A percentile compares a stretch with the other conserved stretches of the same genome.
Conservation (phyloP, 2,113 vertebrate species). For the Chlamydotis undulata region DNA sequence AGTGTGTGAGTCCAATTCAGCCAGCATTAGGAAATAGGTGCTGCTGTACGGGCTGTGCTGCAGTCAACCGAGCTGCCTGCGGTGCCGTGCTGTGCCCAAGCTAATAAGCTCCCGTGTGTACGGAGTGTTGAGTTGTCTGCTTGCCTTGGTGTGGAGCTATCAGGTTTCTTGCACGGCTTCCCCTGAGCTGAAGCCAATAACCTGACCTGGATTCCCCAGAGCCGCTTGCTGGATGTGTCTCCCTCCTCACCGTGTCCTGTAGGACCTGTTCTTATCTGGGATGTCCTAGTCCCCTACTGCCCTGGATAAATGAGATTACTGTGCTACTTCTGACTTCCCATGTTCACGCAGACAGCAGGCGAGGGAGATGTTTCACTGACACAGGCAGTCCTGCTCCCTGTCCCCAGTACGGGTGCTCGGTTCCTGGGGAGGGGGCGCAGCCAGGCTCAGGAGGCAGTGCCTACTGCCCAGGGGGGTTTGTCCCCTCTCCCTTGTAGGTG, state of each 20-base stretch:
- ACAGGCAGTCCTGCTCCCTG: not conserved
- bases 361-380: not conserved
- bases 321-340: not conserved
- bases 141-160: not conserved
- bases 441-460: not conserved
- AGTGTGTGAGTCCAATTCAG: accelerated
- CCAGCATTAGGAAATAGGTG: not conserved
- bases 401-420: not conserved
- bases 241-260: not conserved
- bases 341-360: not conserved
- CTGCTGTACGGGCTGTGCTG: not conserved
- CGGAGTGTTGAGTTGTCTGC: not conserved
- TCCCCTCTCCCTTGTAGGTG: not conserved
- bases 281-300: not conserved
- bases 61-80: not conserved
- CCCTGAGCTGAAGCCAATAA: not conserved
- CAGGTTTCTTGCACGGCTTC: not conserved
- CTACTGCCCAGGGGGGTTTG: accelerated
- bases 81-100: not conserved
- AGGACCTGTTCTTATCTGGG: not conserved
- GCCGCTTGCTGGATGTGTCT: not conserved
- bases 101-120: not conserved
- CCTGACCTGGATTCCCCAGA: not conserved
- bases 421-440: not conserved
- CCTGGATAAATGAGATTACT: not conserved